Evolutionary conservation across 2,888 invertebrate genomes (phyloP), one percentile per base, ranked within the genome.

Genomic region (Achlya flavicornis): DNA sequence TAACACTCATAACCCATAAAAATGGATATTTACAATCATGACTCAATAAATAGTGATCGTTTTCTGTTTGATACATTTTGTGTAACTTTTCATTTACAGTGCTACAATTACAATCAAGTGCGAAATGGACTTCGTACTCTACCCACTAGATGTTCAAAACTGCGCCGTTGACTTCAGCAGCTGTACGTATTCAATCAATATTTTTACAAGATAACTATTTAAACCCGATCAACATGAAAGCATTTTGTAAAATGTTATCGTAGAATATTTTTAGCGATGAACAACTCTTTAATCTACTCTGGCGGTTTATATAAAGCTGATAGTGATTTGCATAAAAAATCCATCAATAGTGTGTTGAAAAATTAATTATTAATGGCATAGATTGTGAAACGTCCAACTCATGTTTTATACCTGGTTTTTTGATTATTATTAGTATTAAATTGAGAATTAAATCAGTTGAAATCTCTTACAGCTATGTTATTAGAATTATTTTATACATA

Each of bases 41-140:
- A 58, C 58, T 32, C 35, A 14, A 61, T 38, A 64, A 65, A 57
- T 43, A n/a, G 8, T 19, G 19, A 10, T 19, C 48, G 6, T 53
- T 16, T 53, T 19, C 19, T 53, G 10, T 53, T 53, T 46, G 10
- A 35, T 19, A 32, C 38, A 14, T 64, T 8, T 62, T 61, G 19
- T 53, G 4, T 53, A 19, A 16, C 57, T 63, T 73, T 70, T 71
- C 71, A 41, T 75, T 85, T 80, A 63, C 93, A 95, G 95, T 73
- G 95, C 95, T 43, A 95, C 95, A 66, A 95, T 95, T 72, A 95
- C 95, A 72, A 95, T 95, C 72, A 95, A 95, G 85, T 95, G 95
- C 83, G 95, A 95, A 84, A 95, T 95, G 95, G 94, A 95, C 82
- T 95, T 95, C 83, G 95, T 95, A 64, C 87, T 95, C 67, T 95